Evolutionary conservation across 2,888 invertebrate genomes (phyloP).

Genomic region (Rotaria socialis): DNA sequence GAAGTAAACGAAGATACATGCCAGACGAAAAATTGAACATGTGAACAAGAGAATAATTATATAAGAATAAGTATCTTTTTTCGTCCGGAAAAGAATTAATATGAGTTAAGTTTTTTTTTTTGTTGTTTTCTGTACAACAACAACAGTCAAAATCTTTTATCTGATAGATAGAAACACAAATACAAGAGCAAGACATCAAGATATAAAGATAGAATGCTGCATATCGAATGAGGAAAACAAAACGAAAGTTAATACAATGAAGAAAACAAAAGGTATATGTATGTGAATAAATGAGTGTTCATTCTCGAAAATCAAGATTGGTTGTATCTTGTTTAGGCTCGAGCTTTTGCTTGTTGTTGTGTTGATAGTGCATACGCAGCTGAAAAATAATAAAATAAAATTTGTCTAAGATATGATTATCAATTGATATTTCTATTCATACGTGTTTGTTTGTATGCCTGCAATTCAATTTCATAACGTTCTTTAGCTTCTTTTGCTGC

Average conservation of each 20-base stretch:
- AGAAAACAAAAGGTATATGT: neutral
- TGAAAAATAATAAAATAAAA: neutral
- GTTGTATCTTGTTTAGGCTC: neutral
- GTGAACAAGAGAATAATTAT: neutral
- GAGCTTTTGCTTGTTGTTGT: neutral
- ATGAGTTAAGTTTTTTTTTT: neutral
- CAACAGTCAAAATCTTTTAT: neutral
- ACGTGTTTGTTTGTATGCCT: slow-evolving; percentile 9
- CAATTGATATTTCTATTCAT: neutral
- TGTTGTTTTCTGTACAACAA: slow-evolving; percentile 17
- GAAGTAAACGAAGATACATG: neutral
- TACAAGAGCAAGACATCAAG: neutral
- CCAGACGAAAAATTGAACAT: neutral
- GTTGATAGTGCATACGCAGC: neutral
- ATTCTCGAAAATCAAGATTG: neutral
- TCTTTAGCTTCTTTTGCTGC: slow-evolving; percentile 27
- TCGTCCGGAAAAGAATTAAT: neutral
- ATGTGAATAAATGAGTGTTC: neutral
- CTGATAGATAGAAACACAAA: neutral
- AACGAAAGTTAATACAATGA: neutral
- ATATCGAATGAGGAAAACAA: neutral
- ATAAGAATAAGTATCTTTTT: neutral
- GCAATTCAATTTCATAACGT: slow-evolving; percentile 1
- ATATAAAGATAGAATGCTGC: neutral
- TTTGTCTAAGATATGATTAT: neutral